These are phyloP conservation scores for Mylabris phalerata DNA, from an alignment of 1,140 invertebrate species.

Conservation along the genomic window DNA sequence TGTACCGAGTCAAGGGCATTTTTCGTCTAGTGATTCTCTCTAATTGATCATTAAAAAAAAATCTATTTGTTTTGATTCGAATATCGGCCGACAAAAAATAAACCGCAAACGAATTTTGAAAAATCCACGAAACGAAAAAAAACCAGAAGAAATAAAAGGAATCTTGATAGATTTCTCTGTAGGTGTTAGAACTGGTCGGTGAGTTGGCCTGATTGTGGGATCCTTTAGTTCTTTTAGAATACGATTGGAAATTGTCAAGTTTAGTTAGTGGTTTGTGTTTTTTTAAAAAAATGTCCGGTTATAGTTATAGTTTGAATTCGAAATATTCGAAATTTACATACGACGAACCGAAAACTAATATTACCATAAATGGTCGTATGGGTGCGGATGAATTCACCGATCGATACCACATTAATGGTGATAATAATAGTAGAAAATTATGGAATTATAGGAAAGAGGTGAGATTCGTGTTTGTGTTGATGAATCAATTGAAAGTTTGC, in stretches of 20 bases:
- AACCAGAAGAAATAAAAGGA: too few species aligned
- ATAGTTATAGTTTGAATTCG: neutral
- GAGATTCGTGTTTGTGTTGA: neutral
- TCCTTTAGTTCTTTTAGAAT: too few species aligned
- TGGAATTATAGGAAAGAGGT: constrained; percentile 5
- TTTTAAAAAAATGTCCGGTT: neutral
- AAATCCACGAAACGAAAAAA: too few species aligned
- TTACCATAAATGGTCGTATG: constrained; percentile 6
- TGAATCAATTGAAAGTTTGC: neutral
- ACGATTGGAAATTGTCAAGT: too few species aligned
- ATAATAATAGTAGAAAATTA: constrained; percentile 6
- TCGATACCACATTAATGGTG: neutral
- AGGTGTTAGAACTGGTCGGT: constrained; percentile 14
- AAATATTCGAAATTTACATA: constrained; percentile 1
- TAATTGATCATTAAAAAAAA: too few species aligned
- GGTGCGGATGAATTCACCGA: too few species aligned
- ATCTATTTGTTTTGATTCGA: too few species aligned
- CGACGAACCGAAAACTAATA: constrained; percentile 5
- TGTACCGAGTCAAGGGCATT: too few species aligned
- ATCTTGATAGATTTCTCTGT: neutral
- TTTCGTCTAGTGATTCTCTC: too few species aligned
- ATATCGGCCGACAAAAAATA: too few species aligned
- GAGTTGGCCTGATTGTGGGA: neutral
- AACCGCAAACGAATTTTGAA: too few species aligned
- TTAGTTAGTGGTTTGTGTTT: too few species aligned